These are phyloP conservation scores for Rhinichthys klamathensis DNA, from an alignment of 2,113 vertebrate species.

Conservation along the genomic window DNA sequence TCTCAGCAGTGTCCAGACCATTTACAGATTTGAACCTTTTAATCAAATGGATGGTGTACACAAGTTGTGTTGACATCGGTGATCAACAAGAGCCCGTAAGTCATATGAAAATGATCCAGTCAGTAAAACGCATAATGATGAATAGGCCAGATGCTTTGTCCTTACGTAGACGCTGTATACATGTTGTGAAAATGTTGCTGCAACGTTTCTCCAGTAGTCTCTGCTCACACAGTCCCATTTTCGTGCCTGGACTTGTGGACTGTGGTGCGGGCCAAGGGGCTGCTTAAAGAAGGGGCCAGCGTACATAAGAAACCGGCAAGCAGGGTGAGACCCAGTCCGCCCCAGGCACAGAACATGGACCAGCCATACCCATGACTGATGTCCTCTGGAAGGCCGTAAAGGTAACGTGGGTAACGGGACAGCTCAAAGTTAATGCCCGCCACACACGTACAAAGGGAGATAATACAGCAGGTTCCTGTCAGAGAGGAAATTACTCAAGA, in stretches of 20 bases:
- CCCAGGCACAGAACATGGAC: slow-evolving; percentile 98
- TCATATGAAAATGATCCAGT: slow-evolving; percentile 34
- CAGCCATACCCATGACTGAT: slow-evolving; percentile 96
- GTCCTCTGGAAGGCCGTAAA: slow-evolving; percentile 92
- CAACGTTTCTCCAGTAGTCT: background rate
- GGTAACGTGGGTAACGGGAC: slow-evolving; percentile 90
- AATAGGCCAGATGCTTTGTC: slow-evolving; percentile 26
- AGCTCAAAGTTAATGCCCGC: slow-evolving; percentile 94
- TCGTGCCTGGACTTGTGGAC: slow-evolving; percentile 91
- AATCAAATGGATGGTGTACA: background rate
- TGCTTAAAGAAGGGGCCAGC: slow-evolving; percentile 88
- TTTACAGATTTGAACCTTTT: background rate
- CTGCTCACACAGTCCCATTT: slow-evolving; percentile 89
- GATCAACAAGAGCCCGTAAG: slow-evolving; percentile 17
- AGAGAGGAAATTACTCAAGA: slow-evolving; percentile 38
- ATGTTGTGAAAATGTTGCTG: background rate
- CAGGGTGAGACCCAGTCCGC: slow-evolving; percentile 90
- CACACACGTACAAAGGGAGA: slow-evolving; percentile 93
- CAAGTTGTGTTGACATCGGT: background rate
- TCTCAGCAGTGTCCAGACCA: background rate
- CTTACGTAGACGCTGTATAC: slow-evolving; percentile 11
- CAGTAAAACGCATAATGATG: slow-evolving; percentile 19
- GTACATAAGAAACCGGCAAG: slow-evolving; percentile 94
- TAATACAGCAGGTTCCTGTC: slow-evolving; percentile 92
- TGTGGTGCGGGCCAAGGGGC: slow-evolving; percentile 76